A percentile compares a stretch with the other conserved stretches of the same genome.
phyloP scores from a whole-genome alignment of 2,113 vertebrate species.

The Rostratula benghalensis region DNA sequence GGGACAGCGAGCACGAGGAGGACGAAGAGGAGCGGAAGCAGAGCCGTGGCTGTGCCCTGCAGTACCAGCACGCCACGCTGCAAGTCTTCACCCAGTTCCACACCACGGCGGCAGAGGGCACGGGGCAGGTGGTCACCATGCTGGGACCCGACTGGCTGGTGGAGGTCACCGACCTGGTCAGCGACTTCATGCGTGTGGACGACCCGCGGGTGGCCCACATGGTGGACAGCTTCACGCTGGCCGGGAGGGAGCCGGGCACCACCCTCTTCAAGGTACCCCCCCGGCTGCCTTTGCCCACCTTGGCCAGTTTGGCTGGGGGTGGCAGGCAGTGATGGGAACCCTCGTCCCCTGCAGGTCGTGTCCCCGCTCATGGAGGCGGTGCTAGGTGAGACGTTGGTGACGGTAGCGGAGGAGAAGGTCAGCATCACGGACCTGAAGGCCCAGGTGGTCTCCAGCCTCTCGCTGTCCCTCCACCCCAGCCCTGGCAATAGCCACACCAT shows the following conservation, averaged over 20 bases:
- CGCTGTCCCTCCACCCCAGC: slow-evolving; percentile 89
- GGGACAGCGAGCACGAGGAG: slow-evolving; percentile 92
- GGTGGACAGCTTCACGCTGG: slow-evolving; percentile 89
- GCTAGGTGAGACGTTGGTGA: slow-evolving; percentile 87
- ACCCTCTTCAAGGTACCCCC: slow-evolving; percentile 88
- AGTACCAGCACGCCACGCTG: slow-evolving; percentile 92
- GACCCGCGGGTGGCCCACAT: slow-evolving; percentile 90
- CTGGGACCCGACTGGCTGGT: slow-evolving; percentile 97
- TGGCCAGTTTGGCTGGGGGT: not conserved
- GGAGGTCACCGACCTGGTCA: slow-evolving; percentile 95
- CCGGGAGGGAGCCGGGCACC: slow-evolving; percentile 89
- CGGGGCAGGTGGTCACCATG: slow-evolving; percentile 94
- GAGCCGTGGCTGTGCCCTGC: slow-evolving; percentile 91
- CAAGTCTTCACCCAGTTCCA: slow-evolving; percentile 98
- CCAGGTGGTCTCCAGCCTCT: slow-evolving; percentile 89
- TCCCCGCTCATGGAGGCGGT: slow-evolving; percentile 91
- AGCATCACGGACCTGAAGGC: slow-evolving; percentile 91
- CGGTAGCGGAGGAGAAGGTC: slow-evolving; percentile 94
- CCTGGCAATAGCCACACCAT: slow-evolving; percentile 96
- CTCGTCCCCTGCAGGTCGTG: slow-evolving; percentile 81
- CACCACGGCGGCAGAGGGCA: slow-evolving; percentile 91
- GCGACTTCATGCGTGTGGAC: slow-evolving; percentile 90
- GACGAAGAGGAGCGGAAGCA: slow-evolving; percentile 87
- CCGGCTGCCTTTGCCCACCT: fast-evolving
- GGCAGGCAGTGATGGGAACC: not conserved